A percentile compares a stretch with the other conserved stretches of the same genome.
Conservation (phyloP, 2,113 vertebrate species). For the Anoplopoma fimbria region DNA sequence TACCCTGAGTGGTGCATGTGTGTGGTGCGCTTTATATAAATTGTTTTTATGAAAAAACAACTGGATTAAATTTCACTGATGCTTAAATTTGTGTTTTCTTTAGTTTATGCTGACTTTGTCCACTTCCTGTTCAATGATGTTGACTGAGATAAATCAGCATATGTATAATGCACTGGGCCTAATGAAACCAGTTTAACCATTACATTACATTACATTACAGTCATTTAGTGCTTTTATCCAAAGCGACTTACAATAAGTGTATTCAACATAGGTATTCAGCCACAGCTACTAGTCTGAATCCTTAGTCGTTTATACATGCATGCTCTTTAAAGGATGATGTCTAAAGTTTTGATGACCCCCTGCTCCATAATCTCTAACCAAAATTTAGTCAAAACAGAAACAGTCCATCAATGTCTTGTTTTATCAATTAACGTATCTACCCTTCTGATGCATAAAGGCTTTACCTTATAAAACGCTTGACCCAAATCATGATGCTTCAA, state of each 20-base stretch:
- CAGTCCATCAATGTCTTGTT: neutral
- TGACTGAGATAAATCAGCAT: neutral
- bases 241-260: no score
- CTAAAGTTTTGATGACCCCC: neutral
- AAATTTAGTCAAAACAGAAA: neutral
- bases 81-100: neutral
- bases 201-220: no score
- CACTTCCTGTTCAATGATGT: neutral
- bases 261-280: no score
- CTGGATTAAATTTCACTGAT: neutral
- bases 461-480: neutral
- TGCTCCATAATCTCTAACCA: neutral
- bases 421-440: neutral
- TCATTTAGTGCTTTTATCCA: no score
- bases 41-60: neutral
- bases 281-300: no score
- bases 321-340: neutral
- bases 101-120: neutral
- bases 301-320: neutral
- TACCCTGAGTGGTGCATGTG: neutral
- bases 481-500: neutral
- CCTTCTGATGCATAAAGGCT: neutral
- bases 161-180: neutral
- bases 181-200: neutral
- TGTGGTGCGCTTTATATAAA: neutral